Base-by-base conservation (phyloP, 2,113 vertebrate genomes). In the Rostratula benghalensis region DNA sequence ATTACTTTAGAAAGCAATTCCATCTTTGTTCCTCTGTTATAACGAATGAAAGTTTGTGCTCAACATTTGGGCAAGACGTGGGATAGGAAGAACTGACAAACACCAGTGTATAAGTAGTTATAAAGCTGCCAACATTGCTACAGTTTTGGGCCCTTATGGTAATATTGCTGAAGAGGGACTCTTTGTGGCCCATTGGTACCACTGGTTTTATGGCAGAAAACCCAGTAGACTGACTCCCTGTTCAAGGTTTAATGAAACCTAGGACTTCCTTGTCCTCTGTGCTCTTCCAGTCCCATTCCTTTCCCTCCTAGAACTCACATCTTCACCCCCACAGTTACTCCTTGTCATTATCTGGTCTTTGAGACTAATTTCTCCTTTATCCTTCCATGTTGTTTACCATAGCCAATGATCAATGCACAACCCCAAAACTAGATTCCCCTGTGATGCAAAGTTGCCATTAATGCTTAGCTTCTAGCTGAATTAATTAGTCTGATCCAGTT, bases 61-160 rank as follows among this genome's bases (percentile, higher is more conserved):
- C 17, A 37, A 3, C 43, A 56, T 65, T 64, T 57, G 57, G 33
- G 35, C 28, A 82, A 48, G 60, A 53, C 30, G 11, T 28, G 30
- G 53, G 30, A 8, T 2, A 77, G 15, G 10, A 86, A 77, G 27
- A 78, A 69, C 20, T 87, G 31, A 81, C 56, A 75, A 59, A 84
- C 20, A 53, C 24, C n/a, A 50, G 3, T 41, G 68, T 37, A 8
- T 39, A 61, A 69, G 11, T 6, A n/a, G 28, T 48, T 71, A 31
- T 2, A 71, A 93, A 46, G 15, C 17, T 10, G 5, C 13, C 41
- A 41, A 31, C 0, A 0, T 28, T 46, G 20, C 45, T 54, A 45
- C 68, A 63, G 28, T 63, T 74, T 71, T 64, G 25, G 27, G 43
- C 11, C 46, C 35, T 16, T 22, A 11, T 12, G 51, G 23, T 68